Base-by-base conservation (phyloP, 1,140 invertebrate genomes). In the Aphidius gifuensis region DNA sequence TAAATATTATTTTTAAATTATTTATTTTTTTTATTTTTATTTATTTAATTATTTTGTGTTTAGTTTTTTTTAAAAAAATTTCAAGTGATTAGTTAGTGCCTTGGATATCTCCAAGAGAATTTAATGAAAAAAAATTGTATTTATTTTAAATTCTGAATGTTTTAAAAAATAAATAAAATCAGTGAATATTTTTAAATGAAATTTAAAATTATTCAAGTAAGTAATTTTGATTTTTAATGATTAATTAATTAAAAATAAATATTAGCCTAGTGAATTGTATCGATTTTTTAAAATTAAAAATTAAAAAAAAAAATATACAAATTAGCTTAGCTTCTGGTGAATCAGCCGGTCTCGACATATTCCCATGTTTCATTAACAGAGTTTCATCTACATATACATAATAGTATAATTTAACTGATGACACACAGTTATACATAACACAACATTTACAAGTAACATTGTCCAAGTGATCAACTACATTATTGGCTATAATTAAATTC, bases 291-390 rank as follows among this genome's bases (percentile, higher is more conserved):
- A 16, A 55, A 4, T 43, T 38, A n/a, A 8, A 48, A 39, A 8
- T 16, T 0, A 16, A 16, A 39, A 16, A 39, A 45, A 59, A 42
- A 48, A 59, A 46, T 45, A 59, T 59, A 16, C 16, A 16, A 16
- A 16, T 49, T 23, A 9, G 46, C 57, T 59, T 45, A 39, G 40
- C 32, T 59, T 45, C 47, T 39, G 46, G 47, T 45, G 16, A 45
- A 59, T 43, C 46, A 40, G 23, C 38, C 32, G 57, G 57, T 59
- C 32, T 59, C 57, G 46, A 59, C 57, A 23, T 59, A 59, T 59
- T 32, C 47, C 45, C 57, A 40, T 43, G 40, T 55, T 54, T 40
- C 51, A 54, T 6, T 32, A 54, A 39, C 51, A 6, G 9, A 9
- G 38, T 9, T 44, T 44, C 9, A 53, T 53, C 50, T 38, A 53